Conservation (phyloP, 2,797 vertebrate genomes). For the Gambusia yucatana region DNA sequence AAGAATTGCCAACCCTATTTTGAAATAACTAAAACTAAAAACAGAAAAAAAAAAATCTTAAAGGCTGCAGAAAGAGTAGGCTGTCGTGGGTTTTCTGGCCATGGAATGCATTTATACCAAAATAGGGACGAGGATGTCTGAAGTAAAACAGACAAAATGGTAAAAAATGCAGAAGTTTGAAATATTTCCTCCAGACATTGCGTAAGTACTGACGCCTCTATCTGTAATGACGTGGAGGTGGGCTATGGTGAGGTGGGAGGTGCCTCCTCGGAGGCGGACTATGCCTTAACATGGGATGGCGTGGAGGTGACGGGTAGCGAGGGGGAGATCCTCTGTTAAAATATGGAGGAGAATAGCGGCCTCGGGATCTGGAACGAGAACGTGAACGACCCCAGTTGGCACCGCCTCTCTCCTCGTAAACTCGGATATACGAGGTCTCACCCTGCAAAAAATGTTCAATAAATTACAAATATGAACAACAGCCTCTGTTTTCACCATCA, state of each 20-base stretch:
- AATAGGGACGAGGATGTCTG: conserved; percentile 41
- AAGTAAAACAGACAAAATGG: conserved; percentile 28
- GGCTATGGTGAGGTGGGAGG: conserved; percentile 76
- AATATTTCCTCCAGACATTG: conserved; percentile 44
- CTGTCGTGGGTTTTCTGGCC: conserved; percentile 35
- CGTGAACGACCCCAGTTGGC: conserved; percentile 86
- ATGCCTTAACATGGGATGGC: conserved; percentile 82
- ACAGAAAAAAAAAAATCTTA: conserved; percentile 20
- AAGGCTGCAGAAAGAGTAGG: conserved; percentile 59
- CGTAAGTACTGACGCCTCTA: conserved; percentile 51
- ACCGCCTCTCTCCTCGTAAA: conserved; percentile 86
- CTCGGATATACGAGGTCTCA: conserved; percentile 89
- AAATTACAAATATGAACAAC: background rate
- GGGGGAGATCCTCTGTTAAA: conserved; percentile 89
- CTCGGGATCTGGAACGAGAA: conserved; percentile 90
- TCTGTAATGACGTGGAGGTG: conserved; percentile 83
- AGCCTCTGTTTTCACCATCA: background rate
- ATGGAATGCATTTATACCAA: conserved; percentile 81
- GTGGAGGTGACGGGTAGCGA: conserved; percentile 90
- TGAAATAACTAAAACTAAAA: conserved; percentile 11
- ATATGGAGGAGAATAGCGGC: conserved; percentile 91
- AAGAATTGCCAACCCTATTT: conserved; percentile 9
- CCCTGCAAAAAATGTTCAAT: conserved; percentile 60
- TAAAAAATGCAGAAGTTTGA: conserved; percentile 57
- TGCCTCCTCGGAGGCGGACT: conserved; percentile 81